Evolutionary conservation across 2,888 invertebrate species (phyloP).

Genomic region (Melanotus villosus): DNA sequence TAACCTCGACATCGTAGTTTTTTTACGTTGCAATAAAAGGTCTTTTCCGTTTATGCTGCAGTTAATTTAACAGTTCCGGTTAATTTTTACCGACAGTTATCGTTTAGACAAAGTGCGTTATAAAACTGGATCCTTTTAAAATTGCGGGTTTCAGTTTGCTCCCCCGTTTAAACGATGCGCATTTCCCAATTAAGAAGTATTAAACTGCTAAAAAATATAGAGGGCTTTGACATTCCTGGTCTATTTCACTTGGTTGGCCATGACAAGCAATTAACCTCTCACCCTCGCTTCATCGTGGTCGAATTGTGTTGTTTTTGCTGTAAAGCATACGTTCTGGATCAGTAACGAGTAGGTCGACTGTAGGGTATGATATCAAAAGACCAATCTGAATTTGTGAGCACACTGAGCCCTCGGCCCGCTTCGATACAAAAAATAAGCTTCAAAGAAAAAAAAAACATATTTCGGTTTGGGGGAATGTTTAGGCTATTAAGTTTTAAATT

Average conservation of each 20-base stretch:
- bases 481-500: constrained; percentile 52
- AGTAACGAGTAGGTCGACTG: constrained; percentile 39
- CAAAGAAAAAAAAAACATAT: constrained; percentile 47
- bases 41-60: too few relatives aligned
- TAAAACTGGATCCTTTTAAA: neutral
- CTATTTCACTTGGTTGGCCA: constrained; percentile 47
- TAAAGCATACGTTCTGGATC: neutral
- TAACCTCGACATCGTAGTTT: too few relatives aligned
- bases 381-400: constrained; percentile 50
- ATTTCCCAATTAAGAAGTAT: constrained; percentile 41
- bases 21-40: too few relatives aligned
- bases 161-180: constrained; percentile 11
- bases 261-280: constrained; percentile 50
- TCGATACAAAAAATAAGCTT: constrained; percentile 49
- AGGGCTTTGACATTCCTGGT: constrained; percentile 35
- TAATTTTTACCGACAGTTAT: too few relatives aligned
- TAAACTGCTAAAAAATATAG: constrained; percentile 29
- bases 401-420: constrained; percentile 40
- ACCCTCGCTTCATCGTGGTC: constrained; percentile 32
- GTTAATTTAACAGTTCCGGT: too few relatives aligned
- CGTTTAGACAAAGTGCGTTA: too few relatives aligned
- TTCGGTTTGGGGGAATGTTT: constrained; percentile 42
- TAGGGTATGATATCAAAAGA: constrained; percentile 49
- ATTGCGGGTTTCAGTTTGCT: neutral
- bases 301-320: constrained; percentile 19